Evolutionary conservation across 2,888 invertebrate genomes (phyloP), one percentile per base, ranked within the genome.

Genomic region (Hypsopygia costalis): DNA sequence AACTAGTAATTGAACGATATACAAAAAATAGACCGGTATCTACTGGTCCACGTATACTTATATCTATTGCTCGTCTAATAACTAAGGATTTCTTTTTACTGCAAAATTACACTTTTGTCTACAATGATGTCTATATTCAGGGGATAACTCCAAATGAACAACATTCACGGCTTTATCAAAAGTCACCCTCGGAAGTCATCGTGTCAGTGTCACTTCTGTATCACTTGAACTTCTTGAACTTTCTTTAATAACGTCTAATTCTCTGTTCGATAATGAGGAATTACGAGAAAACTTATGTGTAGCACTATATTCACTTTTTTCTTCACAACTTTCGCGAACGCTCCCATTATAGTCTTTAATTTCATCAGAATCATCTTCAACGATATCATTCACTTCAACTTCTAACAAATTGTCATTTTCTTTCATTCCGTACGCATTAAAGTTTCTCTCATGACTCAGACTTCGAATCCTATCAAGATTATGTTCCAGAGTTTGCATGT

Each of bases 221-320:
- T 89, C 89, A 78, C 89, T 89, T 7, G 89, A 89, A 58, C 89
- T 89, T 53, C 88, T 75, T 7, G 89, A 89, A 61, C 89, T 89
- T 59, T 89, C 89, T 66, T 87, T 89, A 34, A 89, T 89, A 31
- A 89, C 87, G 47, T 89, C 89, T 30, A 89, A 75, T 63, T 89
- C 89, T 55, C 89, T 78, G 55, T 88, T 88, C 36, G 89, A 88
- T 39, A 88, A 52, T 33, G 89, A 88, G 3, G 89, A 89, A 52
- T 75, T 77, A 51, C 87, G 77, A 32, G 88, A 89, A 71, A 86
- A 89, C 51, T 88, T 88, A 64, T 81, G 77, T 28, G 60, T 47
- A 51, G 53, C 69, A 65, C 78, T 72, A 49, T 76, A 83, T 48
- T 87, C 87, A 77, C 76, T 77, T 71, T 81, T 86, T 33, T 86